Conservation (phyloP, 1,140 invertebrate genomes). For the Ctenoplectra terminalis region DNA sequence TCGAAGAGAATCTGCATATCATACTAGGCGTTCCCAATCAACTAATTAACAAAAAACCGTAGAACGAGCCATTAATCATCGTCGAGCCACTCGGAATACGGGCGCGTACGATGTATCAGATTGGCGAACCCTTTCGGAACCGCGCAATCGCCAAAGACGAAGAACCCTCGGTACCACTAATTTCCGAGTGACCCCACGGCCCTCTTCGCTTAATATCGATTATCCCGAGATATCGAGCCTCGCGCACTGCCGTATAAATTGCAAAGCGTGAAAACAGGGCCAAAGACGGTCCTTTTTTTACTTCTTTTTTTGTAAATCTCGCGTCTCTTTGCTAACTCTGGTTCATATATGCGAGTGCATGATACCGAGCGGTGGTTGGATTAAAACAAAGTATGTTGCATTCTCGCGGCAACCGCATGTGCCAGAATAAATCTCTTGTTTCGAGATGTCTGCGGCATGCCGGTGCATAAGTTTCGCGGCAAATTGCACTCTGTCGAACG, state of each 20-base stretch:
- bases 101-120: constrained; percentile 74
- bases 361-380: constrained; percentile 42
- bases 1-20: constrained; percentile 77
- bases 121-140: constrained; percentile 77
- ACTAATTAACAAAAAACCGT: constrained; percentile 80
- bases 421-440: constrained; percentile 75
- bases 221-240: constrained; percentile 30
- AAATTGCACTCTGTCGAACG: constrained; percentile 58
- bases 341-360: constrained; percentile 68
- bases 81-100: constrained; percentile 70
- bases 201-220: constrained; percentile 39
- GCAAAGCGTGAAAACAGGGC: background rate
- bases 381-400: constrained; percentile 69
- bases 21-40: constrained; percentile 81
- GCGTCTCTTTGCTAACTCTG: background rate
- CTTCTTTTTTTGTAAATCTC: background rate
- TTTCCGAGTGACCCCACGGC: constrained; percentile 65
- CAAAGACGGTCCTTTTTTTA: too few relatives aligned
- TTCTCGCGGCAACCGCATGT: constrained; percentile 62
- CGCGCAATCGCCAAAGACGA: constrained; percentile 47
- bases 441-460: constrained; percentile 78
- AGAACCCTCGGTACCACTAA: constrained; percentile 66
- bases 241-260: constrained; percentile 26
- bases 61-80: constrained; percentile 79
- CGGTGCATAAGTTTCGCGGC: constrained; percentile 73